phyloP scores from a whole-genome alignment of 2,113 vertebrate species.

The Pagrus major region DNA sequence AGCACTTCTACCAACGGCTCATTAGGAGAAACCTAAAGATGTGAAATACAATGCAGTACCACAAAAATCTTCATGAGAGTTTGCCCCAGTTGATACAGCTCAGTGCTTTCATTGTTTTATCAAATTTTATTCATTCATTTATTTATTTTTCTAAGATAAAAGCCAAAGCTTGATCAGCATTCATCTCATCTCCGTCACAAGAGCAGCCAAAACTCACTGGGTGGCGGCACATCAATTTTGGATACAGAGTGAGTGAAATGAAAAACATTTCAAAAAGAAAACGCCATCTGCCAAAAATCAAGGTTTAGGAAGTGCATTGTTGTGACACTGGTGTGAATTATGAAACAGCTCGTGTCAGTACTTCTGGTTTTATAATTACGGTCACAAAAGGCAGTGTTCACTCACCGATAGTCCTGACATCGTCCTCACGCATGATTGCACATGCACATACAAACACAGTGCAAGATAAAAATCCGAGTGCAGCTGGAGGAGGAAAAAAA shows the following conservation, averaged over 20 bases:
- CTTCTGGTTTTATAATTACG: constrained; percentile 48
- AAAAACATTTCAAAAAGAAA: constrained; percentile 59
- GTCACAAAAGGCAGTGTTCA: constrained; percentile 46
- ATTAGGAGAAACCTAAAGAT: neutral
- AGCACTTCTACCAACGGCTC: neutral
- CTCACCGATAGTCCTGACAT: constrained; percentile 45
- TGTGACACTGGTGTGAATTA: constrained; percentile 59
- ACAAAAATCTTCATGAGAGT: neutral
- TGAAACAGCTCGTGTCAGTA: constrained; percentile 40
- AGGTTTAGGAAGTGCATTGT: constrained; percentile 38
- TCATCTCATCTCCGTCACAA: constrained; percentile 30
- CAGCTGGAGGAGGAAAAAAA: neutral
- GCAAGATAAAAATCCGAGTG: constrained; percentile 16
- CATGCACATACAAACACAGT: constrained; percentile 13
- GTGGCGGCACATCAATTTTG: constrained; percentile 40
- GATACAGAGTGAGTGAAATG: constrained; percentile 34
- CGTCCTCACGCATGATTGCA: constrained; percentile 33
- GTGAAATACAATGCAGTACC: neutral
- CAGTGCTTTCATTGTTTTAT: constrained; percentile 14
- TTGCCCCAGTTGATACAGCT: neutral
- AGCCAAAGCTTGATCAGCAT: constrained; percentile 26
- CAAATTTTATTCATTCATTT: neutral
- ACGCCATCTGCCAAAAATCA: constrained; percentile 43
- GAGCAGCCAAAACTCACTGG: constrained; percentile 29
- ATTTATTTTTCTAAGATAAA: constrained; percentile 34